Evolutionary conservation across 2,888 invertebrate species (phyloP), one percentile per base, ranked within the genome.

Genomic region (Ichneumon xanthorius): DNA sequence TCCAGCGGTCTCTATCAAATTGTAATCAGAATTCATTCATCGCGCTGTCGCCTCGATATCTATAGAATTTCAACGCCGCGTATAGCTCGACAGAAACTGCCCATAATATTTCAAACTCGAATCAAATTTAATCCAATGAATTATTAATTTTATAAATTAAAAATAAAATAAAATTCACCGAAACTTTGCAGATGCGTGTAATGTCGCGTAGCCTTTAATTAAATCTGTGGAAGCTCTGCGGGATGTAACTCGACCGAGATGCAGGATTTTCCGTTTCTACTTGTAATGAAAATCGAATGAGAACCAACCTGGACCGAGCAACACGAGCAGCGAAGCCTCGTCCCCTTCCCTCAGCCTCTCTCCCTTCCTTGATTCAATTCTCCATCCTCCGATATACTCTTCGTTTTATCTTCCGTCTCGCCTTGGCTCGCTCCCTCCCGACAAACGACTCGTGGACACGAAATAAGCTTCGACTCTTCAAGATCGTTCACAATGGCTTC

Each of bases 11-110:
- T 45, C 26, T 19, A 75, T 81, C 37, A 50, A 82, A 75, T 48
- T 65, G 70, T 72, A 82, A 85, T 85, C 82, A 82, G 61, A 50
- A 72, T 71, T 67, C 65, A 82, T 71, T 85, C 79, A 79, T 76
- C 65, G 37, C 6, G 40, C 37, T 40, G 79, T 82, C 58, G 70
- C 37, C n/a, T 6, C 26, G 65, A 79, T 75, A 63, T 71, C 67
- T 26, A 67, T 73, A 45, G 33, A 19, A 63, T 61, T 16, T 70
- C 22, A 45, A n/a, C 37, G 45, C 9, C 7, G 50, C 40, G 50
- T 67, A 48, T 58, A 30, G 19, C 14, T 0, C 16, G 48, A 33
- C n/a, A 19, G 22, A 50, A 67, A 58, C 72, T 26, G 2, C 55
- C 14, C 50, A 11, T 9, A 50, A 6, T 19, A 48, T 30, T 40